Base-by-base conservation (phyloP, 2,113 vertebrate genomes). In the Forbesichthys papilliferus region DNA sequence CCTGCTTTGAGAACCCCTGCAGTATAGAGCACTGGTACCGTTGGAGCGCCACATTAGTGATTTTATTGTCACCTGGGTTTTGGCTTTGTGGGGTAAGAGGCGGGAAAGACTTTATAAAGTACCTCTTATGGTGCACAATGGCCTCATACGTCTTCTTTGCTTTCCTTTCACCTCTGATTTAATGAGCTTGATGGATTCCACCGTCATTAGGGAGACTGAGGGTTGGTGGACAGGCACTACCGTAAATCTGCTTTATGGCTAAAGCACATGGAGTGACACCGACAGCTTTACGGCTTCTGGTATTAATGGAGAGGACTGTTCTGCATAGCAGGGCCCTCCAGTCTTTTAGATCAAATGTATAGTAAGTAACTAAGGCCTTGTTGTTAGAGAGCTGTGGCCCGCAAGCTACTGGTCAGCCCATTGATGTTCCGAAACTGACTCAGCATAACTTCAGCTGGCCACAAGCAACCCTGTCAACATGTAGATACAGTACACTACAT, bases 231-330 rank as follows among this genome's bases (percentile, higher is more conserved):
- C 71, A 68, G 87, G 69, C 73, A 76, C 58, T 66, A 66, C 81
- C 86, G 85, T 87, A 90, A 89, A 89, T 91, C 88, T 90, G 75
- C 77, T 89, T 90, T 86, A 89, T 87, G 86, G 78, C 55, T 64
- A 82, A 82, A 78, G 83, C 84, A 69, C 65, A 75, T 69, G 77
- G 84, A 81, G 82, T 76, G 86, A 78, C 78, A 73, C 66, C 78
- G 87, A 86, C 90, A 89, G 85, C 69, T 90, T 90, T 89, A 90
- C 78, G 61, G 82, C 86, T 75, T 60, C 71, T 56, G 84, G 72
- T 87, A 86, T 89, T 87, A 87, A 90, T 85, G 86, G 74, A 78
- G 62, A 71, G 73, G 73, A 66, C 66, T 20, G n/a, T 80, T 90
- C 86, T 84, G 82, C 86, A 83, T 73, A 59, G 72, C 76, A 64